Percentiles rank a stretch among this genome's conserved stretches.
Conservation (phyloP, 2,797 vertebrate genomes). For the Hylomyscus alleni region DNA sequence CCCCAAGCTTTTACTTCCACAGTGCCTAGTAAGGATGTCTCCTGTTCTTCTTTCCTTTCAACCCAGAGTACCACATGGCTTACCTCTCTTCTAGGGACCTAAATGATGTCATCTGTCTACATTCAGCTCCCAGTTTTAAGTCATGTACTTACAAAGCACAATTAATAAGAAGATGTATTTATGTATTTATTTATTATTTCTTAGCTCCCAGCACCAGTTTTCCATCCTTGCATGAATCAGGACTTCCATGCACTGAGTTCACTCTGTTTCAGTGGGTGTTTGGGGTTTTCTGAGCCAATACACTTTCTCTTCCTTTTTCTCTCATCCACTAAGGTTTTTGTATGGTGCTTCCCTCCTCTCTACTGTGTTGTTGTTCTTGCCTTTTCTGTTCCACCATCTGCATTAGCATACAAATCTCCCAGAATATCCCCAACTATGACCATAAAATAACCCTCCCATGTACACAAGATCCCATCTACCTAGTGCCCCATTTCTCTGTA, state of each 20-base stretch:
- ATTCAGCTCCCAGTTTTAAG: neutral
- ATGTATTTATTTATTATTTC: neutral
- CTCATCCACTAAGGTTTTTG: neutral
- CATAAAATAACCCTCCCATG: neutral
- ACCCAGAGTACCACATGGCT: neutral
- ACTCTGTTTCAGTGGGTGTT: neutral
- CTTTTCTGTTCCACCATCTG: neutral
- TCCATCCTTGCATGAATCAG: neutral
- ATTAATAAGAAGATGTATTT: neutral
- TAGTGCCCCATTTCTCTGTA: neutral
- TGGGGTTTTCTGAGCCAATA: neutral
- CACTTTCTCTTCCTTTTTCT: neutral
- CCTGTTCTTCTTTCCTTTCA: neutral
- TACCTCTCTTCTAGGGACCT: neutral
- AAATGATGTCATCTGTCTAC: neutral
- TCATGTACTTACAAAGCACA: conserved; percentile 15
- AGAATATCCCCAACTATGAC: neutral
- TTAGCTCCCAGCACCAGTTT: neutral
- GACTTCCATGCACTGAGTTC: too few species aligned
- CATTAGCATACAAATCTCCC: neutral
- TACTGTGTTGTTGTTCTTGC: neutral
- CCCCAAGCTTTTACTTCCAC: neutral
- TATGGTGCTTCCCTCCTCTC: neutral
- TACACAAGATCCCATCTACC: neutral
- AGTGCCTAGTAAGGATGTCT: neutral